These are phyloP conservation scores for Neosilurus hyrtlii DNA, from an alignment of 2,797 vertebrate species.

Conservation along the genomic window DNA sequence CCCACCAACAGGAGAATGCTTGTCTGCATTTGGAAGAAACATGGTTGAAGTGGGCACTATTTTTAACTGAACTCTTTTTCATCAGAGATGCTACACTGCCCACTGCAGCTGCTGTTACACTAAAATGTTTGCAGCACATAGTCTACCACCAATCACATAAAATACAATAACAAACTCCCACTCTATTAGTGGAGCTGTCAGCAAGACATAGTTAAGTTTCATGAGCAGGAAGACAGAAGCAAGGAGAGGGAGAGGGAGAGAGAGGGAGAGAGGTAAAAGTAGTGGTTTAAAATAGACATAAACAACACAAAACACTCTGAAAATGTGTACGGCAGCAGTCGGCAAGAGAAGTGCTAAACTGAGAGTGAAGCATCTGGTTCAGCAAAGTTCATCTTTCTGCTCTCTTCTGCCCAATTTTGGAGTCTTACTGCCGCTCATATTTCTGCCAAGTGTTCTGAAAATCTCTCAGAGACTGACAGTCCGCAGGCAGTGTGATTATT, in stretches of 20 bases:
- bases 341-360: slow-evolving; percentile 36
- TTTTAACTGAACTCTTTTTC: slow-evolving; percentile 45
- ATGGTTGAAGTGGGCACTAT: slow-evolving; percentile 4
- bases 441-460: slow-evolving; percentile 49
- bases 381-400: slow-evolving; percentile 50
- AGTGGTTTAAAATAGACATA: slow-evolving; percentile 50
- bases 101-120: slow-evolving; percentile 32
- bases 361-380: slow-evolving; percentile 48
- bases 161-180: slow-evolving; percentile 47
- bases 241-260: slow-evolving; percentile 35
- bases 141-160: slow-evolving; percentile 47
- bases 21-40: background rate
- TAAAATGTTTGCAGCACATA: slow-evolving; percentile 43
- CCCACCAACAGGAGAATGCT: background rate
- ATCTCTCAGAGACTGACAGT: slow-evolving; percentile 56
- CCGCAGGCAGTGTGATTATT: slow-evolving; percentile 59
- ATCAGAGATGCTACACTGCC: slow-evolving; percentile 38
- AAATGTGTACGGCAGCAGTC: slow-evolving; percentile 44
- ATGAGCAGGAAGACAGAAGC: slow-evolving; percentile 42
- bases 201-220: slow-evolving; percentile 33
- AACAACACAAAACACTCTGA: slow-evolving; percentile 43
- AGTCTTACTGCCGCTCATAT: slow-evolving; percentile 48
- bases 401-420: slow-evolving; percentile 30
- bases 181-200: slow-evolving; percentile 51
- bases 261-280: slow-evolving; percentile 11